Percentiles rank a stretch among this genome's conserved stretches.
These are phyloP conservation scores for Junco hyemalis DNA, from an alignment of 2,113 vertebrate species.

Conservation along the genomic window DNA sequence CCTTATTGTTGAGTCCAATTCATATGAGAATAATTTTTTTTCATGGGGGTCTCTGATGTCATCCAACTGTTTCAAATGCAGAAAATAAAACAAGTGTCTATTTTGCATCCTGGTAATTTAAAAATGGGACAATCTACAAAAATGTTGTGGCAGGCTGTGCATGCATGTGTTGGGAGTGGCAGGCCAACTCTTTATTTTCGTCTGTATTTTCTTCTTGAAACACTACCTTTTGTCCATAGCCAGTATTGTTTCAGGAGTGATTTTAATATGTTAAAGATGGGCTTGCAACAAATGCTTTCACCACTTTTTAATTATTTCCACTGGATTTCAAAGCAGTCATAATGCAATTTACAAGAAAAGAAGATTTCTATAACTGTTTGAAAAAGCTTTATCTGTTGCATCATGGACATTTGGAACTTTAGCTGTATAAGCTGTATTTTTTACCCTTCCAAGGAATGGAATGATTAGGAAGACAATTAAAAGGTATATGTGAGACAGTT, in stretches of 20 bases:
- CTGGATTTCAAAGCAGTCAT: constrained; percentile 40
- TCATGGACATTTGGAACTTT: background rate
- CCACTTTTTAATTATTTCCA: constrained; percentile 63
- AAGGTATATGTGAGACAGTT: background rate
- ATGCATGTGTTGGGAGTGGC: constrained; percentile 24
- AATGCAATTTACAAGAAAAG: constrained; percentile 53
- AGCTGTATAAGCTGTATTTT: background rate
- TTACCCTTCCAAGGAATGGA: background rate
- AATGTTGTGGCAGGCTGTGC: background rate
- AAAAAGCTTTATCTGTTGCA: constrained; percentile 36
- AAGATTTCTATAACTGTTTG: background rate
- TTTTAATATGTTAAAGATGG: constrained; percentile 68
- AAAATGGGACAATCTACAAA: constrained; percentile 3
- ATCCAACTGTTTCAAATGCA: background rate
- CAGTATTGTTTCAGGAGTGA: constrained; percentile 62
- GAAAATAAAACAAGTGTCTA: constrained; percentile 3
- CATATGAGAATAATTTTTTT: background rate
- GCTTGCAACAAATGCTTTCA: constrained; percentile 39
- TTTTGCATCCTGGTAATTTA: background rate
- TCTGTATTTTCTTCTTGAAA: constrained; percentile 50
- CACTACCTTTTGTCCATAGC: constrained; percentile 54
- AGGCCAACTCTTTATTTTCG: constrained; percentile 39
- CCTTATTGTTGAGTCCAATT: background rate
- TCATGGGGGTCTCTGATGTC: background rate
- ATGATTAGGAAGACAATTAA: background rate